Conservation (phyloP, 2,888 invertebrate species). For the Pteria penguin region DNA sequence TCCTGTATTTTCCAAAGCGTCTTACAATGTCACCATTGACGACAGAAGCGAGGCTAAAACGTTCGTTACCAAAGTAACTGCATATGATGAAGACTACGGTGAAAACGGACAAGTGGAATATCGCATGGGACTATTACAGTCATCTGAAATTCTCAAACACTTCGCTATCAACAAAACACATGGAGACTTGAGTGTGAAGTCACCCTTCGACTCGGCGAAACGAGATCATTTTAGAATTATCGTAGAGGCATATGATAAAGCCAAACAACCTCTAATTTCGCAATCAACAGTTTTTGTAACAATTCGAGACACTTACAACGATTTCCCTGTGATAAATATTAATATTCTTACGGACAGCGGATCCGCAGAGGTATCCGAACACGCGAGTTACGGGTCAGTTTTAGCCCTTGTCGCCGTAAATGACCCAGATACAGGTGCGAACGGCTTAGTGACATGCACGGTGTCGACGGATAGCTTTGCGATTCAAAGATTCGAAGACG, state of each 20-base stretch:
- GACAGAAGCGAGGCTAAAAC: conserved; percentile 59
- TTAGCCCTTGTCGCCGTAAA: conserved; percentile 94
- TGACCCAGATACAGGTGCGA: conserved; percentile 67
- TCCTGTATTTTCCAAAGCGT: conserved; percentile 61
- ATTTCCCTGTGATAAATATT: conserved; percentile 90
- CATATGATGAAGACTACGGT: conserved; percentile 91
- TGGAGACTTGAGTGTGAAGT: conserved; percentile 49
- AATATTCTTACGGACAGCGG: conserved; percentile 87
- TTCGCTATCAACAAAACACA: conserved; percentile 44
- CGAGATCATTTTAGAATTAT: conserved; percentile 27
- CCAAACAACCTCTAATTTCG: conserved; percentile 45
- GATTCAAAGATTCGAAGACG: conserved; percentile 38
- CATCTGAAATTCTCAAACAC: conserved; percentile 24
- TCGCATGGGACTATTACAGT: conserved; percentile 20
- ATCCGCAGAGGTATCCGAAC: conserved; percentile 81
- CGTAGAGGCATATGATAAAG: conserved; percentile 56
- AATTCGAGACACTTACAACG: conserved; percentile 89
- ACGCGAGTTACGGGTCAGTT: conserved; percentile 92
- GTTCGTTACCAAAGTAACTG: conserved; percentile 83
- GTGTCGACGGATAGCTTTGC: conserved; percentile 45
- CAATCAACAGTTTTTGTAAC: conserved; percentile 83
- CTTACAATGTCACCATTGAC: conserved; percentile 65
- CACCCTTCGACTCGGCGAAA: conserved; percentile 17
- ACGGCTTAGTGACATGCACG: conserved; percentile 68
- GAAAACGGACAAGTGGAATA: conserved; percentile 83